Evolutionary conservation across 1,140 invertebrate species (phyloP), one percentile per base, ranked within the genome.

Genomic region (Heliconius hewitsoni): DNA sequence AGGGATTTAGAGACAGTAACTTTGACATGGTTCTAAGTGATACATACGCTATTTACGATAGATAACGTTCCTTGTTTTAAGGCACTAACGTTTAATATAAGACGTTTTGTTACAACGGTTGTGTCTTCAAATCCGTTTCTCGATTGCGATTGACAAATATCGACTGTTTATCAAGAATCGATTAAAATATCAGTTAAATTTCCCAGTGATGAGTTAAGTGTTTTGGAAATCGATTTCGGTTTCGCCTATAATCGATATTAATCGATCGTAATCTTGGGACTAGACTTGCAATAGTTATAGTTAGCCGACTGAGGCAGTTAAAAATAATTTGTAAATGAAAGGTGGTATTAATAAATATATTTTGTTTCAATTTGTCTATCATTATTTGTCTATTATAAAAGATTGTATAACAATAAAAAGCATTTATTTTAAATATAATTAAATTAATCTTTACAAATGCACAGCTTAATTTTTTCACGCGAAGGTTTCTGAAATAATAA

Each of bases 321-420:
- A 84, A 81, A 81, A 85, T 89, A 87, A 91, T 90, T 91, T 91
- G 90, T 93, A 91, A 89, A 91, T 85, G 89, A 90, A 86, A 92
- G 89, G 90, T 92, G 89, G 90, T 92, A 83, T 81, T 83, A 92
- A 91, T 92, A 93, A 93, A 93, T 92, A 93, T 93, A 93, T 92
- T 93, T 93, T 93, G 90, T 93, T 93, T 93, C 91, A 87, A 85
- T 81, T 72, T 30, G 71, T 42, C 71, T 72, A 39, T 72, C 23
- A 23, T 23, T 23, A 23, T 23, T 23, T 23, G 23, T 23, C 23
- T 23, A 23, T 23, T 23, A 23, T 23, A 23, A 23, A 23, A 23
- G 18, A 60, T 23, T 60, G 8, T 60, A 60, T 23, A 27, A 60
- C 55, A 60, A 60, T n/a, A 60, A 23, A 66, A 27, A 0, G n/a